These are phyloP conservation scores for Nematopogon swammerdamellus DNA, from an alignment of 2,888 invertebrate species.

Conservation along the genomic window DNA sequence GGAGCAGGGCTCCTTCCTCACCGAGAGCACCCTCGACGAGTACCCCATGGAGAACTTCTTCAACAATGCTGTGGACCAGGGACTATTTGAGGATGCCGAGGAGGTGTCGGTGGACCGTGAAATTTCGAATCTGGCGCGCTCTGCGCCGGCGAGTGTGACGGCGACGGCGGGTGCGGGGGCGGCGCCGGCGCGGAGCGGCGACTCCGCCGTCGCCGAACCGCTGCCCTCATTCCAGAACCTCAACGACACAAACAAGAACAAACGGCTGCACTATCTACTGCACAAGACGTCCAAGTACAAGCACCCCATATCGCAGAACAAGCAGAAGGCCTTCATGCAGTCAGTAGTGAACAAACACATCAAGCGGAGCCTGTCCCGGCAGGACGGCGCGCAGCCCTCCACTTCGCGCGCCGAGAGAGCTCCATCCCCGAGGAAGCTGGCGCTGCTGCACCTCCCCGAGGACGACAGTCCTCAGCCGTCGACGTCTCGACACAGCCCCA, in stretches of 20 bases:
- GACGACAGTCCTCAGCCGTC: conserved; percentile 19
- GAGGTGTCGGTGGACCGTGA: conserved; percentile 49
- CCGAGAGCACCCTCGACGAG: conserved; percentile 48
- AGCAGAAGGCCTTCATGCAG: conserved; percentile 51
- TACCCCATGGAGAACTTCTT: conserved; percentile 52
- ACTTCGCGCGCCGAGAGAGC: conserved; percentile 41
- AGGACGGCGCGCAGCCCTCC: conserved; percentile 33
- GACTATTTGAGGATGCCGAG: conserved; percentile 43
- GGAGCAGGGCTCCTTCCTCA: conserved; percentile 47
- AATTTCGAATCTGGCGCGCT: conserved; percentile 47
- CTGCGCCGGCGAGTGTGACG: conserved; percentile 35
- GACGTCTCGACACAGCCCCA: conserved; percentile 35
- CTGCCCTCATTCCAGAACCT: conserved; percentile 45
- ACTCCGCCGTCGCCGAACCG: not conserved
- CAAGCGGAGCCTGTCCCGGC: conserved; percentile 39
- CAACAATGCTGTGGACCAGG: conserved; percentile 48
- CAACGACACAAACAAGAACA: conserved; percentile 47
- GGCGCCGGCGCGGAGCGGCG: conserved; percentile 19
- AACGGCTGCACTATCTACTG: conserved; percentile 47
- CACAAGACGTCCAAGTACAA: conserved; percentile 52
- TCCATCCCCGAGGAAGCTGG: conserved; percentile 33
- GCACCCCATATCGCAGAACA: conserved; percentile 46
- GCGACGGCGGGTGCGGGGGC: conserved; percentile 32
- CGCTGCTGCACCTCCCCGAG: conserved; percentile 27
- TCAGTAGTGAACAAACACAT: conserved; percentile 51